Evolutionary conservation across 2,797 vertebrate genomes (phyloP), one percentile per base, ranked within the genome.

Genomic region (Taeniopygia guttata): DNA sequence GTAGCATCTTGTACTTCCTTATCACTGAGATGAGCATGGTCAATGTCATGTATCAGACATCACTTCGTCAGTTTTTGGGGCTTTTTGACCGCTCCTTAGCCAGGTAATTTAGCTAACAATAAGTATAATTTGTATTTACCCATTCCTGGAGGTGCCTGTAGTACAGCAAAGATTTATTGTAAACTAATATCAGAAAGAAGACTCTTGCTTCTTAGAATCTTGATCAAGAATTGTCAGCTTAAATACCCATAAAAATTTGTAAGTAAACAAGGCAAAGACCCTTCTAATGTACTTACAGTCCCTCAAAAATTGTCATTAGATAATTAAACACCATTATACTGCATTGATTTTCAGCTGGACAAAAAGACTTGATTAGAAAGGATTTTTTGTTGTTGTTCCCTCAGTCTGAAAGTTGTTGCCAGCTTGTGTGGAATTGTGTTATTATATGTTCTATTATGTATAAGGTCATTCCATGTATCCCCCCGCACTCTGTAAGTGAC

Each of bases 11-110:
- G 38, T 99, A 99, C 94, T 99, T 99, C 95, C 98, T 99, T 78
- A 98, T 99, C 94, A 99, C 98, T 1, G 99, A 99, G 96, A 99
- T 99, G 99, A 98, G 98, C 94, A 98, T 98, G 98, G 99, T 99
- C 76, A 99, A 99, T 38, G 98, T 98, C 87, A 99, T 99, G 99
- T 99, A 99, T 94, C 99, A 99, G 96, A 99, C 98, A 27, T 99
- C 99, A 0, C 98, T 99, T 63, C 97, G 98, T 18, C 99, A 99
- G 97, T 99, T 99, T 95, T 97, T 99, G 81, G 98, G 98, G 66
- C 97, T 99, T 70, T 99, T 99, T 96, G 99, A 99, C 96, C 96
- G 97, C 89, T 99, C 99, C 38, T 97, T 99, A 84, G 97, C 98
- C 78, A 98, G 99, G 99, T 99, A 97, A 14, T 49, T 62, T 82